Evolutionary conservation across 2,888 invertebrate genomes (phyloP).

Genomic region (Sphinx pinastri): DNA sequence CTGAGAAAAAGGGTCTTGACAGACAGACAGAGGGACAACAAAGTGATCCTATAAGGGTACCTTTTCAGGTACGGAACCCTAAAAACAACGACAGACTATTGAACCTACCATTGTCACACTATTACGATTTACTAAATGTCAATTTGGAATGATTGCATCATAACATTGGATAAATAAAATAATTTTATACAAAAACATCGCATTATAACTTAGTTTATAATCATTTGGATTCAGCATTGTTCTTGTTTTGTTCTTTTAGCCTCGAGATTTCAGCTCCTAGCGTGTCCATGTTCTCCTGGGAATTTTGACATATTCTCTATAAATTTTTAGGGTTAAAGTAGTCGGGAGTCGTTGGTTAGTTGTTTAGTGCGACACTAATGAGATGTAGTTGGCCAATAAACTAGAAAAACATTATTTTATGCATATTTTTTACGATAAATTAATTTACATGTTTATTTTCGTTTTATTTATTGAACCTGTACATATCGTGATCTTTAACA

Average conservation of each 20-base stretch:
- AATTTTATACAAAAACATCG: background rate
- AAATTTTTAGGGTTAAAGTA: background rate
- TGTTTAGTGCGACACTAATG: too few species aligned
- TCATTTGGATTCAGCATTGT: conserved; percentile 46
- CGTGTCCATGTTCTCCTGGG: conserved; percentile 91
- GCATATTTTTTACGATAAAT: too few species aligned
- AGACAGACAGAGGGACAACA: too few species aligned
- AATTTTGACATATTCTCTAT: conserved; percentile 40
- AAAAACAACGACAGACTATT: background rate
- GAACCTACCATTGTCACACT: background rate
- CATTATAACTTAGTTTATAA: conserved; percentile 5
- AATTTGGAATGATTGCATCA: conserved; percentile 13
- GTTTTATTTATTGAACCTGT: too few species aligned
- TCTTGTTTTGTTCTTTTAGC: conserved; percentile 68
- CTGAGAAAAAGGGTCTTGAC: too few species aligned
- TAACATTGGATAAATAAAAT: conserved; percentile 6
- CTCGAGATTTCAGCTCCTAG: conserved; percentile 90
- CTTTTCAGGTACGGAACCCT: too few species aligned
- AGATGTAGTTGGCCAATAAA: too few species aligned
- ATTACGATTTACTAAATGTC: background rate
- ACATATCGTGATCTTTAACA: too few species aligned
- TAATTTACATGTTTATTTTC: too few species aligned
- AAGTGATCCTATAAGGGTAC: too few species aligned
- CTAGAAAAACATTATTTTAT: too few species aligned
- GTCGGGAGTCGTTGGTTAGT: too few species aligned